Evolutionary conservation across 2,797 vertebrate species (phyloP), one percentile per base, ranked within the genome.

Genomic region (Argentina silus): DNA sequence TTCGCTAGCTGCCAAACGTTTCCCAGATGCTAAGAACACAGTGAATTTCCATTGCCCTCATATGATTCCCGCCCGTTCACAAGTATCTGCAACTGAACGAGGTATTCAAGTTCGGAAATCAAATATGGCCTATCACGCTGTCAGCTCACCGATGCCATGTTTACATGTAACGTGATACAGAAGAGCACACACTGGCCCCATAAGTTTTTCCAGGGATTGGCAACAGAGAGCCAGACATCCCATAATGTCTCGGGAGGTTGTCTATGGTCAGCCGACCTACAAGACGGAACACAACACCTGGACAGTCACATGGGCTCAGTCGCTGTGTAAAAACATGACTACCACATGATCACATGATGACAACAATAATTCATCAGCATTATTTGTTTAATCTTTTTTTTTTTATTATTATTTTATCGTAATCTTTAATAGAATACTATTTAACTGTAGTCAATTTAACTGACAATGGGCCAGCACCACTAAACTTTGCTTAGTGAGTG

Each of bases 131-230:
- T 63, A 80, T 84, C 51, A 73, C 63, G 47, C 68, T 48, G 69
- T 79, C 61, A 75, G 73, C 73, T 84, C 72, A 77, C 75, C 74
- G 76, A 43, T 77, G 74, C 44, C 50, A 75, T 91, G 91, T 92
- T 91, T 88, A 92, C 87, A 85, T 90, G 90, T 86, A 91, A 93
- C 81, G 68, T 84, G 91, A 93, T 85, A 87, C 86, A 9, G 50
- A 79, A 80, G 83, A 82, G 67, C 68, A 79, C 55, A 23, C 53
- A 45, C 86, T 78, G 82, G 86, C 81, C 82, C 86, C 77, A 74
- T 87, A 81, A 87, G 85, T 90, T 86, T 89, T 90, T 86, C 86
- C 82, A 62, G 61, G 72, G 68, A 60, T 93, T 91, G 93, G 92
- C 81, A 85, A 65, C 86, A 80, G 87, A 84, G 79, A 83, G 67